These are phyloP conservation scores for Orthosia cruda DNA, from an alignment of 2,888 invertebrate genomes.

Conservation along the genomic window DNA sequence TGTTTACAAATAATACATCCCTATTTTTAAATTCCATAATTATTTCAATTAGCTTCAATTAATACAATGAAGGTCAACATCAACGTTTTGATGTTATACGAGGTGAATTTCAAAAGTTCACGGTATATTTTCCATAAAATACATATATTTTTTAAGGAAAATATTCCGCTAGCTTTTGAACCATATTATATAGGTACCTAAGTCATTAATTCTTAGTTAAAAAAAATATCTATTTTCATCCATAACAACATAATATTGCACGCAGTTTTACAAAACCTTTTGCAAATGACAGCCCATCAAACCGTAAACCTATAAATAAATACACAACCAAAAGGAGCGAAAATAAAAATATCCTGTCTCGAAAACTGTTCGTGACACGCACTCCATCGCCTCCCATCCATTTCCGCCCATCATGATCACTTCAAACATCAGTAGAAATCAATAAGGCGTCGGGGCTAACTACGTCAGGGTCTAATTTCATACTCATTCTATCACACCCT, in stretches of 20 bases:
- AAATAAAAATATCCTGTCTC: slow-evolving; percentile 36
- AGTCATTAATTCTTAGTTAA: neutral
- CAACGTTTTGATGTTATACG: no score
- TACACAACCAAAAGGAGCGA: slow-evolving; percentile 5
- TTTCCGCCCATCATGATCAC: slow-evolving; percentile 28
- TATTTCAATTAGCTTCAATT: no score
- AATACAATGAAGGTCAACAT: neutral
- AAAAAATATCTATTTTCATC: slow-evolving; percentile 3
- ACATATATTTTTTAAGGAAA: no score
- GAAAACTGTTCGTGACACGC: slow-evolving; percentile 37
- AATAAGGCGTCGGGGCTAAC: slow-evolving; percentile 52
- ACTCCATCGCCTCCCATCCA: slow-evolving; percentile 30
- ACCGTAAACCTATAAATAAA: slow-evolving; percentile 26
- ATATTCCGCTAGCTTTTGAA: no score
- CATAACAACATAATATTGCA: neutral
- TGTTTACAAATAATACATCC: neutral
- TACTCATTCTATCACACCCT: neutral
- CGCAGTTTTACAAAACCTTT: neutral
- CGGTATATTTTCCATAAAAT: no score
- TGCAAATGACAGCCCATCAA: slow-evolving; percentile 21
- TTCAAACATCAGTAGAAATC: slow-evolving; percentile 47
- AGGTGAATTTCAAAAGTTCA: no score
- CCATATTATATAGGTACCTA: no score
- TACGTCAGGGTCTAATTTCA: slow-evolving; percentile 57
- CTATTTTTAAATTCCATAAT: neutral